phyloP scores from a whole-genome alignment of 2,888 invertebrate species.

The Orthonevra nobilis region DNA sequence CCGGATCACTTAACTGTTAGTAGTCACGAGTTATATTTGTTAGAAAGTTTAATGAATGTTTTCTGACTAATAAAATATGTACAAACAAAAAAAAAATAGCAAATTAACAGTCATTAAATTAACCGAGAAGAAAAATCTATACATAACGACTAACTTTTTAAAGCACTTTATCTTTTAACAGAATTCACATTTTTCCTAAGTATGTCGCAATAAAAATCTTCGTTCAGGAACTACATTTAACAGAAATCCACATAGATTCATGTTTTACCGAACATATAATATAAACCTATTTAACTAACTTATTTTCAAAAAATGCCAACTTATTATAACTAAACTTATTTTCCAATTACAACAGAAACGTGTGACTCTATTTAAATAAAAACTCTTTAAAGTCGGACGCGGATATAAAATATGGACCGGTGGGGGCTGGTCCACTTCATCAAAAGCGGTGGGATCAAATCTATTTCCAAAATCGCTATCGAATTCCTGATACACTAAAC shows the following conservation, averaged over 20 bases:
- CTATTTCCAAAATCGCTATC: constrained; percentile 77
- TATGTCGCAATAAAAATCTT: too few relatives aligned
- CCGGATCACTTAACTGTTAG: too few relatives aligned
- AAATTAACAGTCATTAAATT: too few relatives aligned
- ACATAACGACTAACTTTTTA: too few relatives aligned
- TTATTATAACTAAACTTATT: constrained; percentile 36
- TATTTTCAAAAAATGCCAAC: constrained; percentile 56
- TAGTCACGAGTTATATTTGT: too few relatives aligned
- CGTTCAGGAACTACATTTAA: constrained; percentile 22
- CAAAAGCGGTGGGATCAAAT: constrained; percentile 82
- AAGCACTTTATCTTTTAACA: too few relatives aligned
- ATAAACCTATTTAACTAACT: constrained; percentile 21
- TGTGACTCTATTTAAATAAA: constrained; percentile 68
- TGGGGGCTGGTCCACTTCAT: constrained; percentile 85
- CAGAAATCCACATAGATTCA: constrained; percentile 22
- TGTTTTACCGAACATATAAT: constrained; percentile 57
- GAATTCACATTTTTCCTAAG: too few relatives aligned
- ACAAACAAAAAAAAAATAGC: too few relatives aligned
- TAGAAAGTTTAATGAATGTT: too few relatives aligned
- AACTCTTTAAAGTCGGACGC: constrained; percentile 80
- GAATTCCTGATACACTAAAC: constrained; percentile 83
- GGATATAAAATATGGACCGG: constrained; percentile 87
- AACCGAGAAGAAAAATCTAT: too few relatives aligned
- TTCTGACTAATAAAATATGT: too few relatives aligned
- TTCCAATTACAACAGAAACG: constrained; percentile 47